Evolutionary conservation across 2,888 invertebrate species (phyloP), one percentile per base, ranked within the genome.

Genomic region (Falcaria lacertinaria): DNA sequence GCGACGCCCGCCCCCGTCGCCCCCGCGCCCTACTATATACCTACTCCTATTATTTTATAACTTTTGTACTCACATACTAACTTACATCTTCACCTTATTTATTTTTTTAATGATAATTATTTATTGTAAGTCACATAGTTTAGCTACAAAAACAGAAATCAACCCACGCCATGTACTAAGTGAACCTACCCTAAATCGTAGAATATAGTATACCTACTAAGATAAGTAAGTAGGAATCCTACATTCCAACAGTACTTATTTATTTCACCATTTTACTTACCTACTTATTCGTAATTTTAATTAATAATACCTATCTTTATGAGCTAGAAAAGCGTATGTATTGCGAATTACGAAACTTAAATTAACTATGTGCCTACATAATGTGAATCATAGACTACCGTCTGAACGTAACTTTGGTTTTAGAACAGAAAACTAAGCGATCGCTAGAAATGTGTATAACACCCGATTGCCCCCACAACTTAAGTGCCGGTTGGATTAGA

Each of bases 401-500:
- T 55, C 54, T 57, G 57, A 63, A 61, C 62, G 62, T 64, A 70
- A 71, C 69, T 68, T 75, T 65, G 64, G 66, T 70, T 74, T 74
- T 69, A 60, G 60, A 69, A 70, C 66, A 69, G 66, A 78, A 78
- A 80, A 84, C 82, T 82, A 77, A 66, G 69, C 76, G 80, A 78
- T 79, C 68, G 70, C 71, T 77, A 67, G 76, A 74, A 80, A 80
- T 69, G 78, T 72, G 76, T 80, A 75, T 68, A 73, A 72, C 75
- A 70, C 69, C 72, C 82, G 76, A 80, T 81, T 80, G 82, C 85
- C 86, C 80, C 81, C 84, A 74, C 83, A 74, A 80, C 82, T 85
- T 85, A 87, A 87, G 88, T 85, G 83, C 77, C 62, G 73, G 75
- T 69, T 69, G 85, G 84, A 87, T 85, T 86, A 87, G 76, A 76